Base-by-base conservation (phyloP, 1,140 invertebrate species). In the Matsumurasca onukii region DNA sequence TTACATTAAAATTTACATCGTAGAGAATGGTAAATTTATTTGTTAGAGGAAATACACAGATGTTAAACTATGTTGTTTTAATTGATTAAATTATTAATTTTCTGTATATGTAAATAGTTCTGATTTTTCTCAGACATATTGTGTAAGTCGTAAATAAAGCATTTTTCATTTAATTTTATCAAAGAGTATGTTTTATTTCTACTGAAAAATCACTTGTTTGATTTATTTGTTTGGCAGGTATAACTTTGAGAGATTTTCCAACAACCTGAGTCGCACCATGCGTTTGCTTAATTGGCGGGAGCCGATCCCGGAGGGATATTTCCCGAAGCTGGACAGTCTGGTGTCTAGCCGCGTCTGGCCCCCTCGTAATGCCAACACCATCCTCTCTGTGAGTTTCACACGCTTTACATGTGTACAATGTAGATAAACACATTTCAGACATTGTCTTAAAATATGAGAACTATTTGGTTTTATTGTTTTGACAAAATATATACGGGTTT, bases 271-370 rank as follows among this genome's bases (percentile, higher is more conserved):
- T 17, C 81, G 87, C 1, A 84, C 86, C 0, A 80, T 80, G 67
- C 80, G 85, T 1, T 81, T 89, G 13, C 82, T 81, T 20, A 85
- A 89, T 73, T 84, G 85, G 72, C 79, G 82, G 1, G 83, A 86
- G 9, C 83, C 86, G 20, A 88, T 91, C 72, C 73, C 77, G 13
- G 86, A 90, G 76, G 89, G 83, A 1, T 91, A 91, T 73, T 91
- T 90, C 76, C 86, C 89, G 1, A 91, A 91, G 78, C 78, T 90
- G 73, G 87, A 90, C 76, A 87, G 84, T 1, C 74, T 86, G 22
- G 84, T 89, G 0, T 81, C 88, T 1, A 86, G 85, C 62, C 81
- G 87, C 1, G 80, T 84, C 1, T 90, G 86, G 85, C 85, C 87
- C 1, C 77, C 86, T 1, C 80, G 89, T 45, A 83, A 87, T 63